Percentiles rank a stretch among this genome's conserved stretches.
phyloP scores from a whole-genome alignment of 1,140 invertebrate genomes.

The Drosophila tani region DNA sequence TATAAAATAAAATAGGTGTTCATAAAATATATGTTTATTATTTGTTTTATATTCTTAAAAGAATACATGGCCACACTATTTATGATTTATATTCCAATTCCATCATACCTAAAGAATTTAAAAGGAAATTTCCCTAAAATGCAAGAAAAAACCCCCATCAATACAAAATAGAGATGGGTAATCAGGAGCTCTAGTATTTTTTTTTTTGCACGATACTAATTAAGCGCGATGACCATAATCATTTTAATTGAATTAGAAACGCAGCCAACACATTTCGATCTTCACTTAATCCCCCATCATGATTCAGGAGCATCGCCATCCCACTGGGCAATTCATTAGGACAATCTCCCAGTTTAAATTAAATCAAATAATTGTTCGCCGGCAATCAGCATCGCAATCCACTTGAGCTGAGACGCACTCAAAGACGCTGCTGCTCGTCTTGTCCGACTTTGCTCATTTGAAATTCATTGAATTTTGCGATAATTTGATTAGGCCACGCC shows the following conservation, averaged over 20 bases:
- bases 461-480: conserved; percentile 66
- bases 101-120: too few relatives aligned
- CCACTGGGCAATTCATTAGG: conserved; percentile 31
- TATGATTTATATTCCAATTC: too few relatives aligned
- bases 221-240: conserved; percentile 7
- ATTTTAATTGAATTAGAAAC: conserved; percentile 35
- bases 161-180: background rate
- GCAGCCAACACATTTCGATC: conserved; percentile 18
- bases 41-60: too few relatives aligned
- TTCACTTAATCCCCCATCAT: conserved; percentile 11
- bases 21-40: too few relatives aligned
- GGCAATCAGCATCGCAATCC: conserved; percentile 23
- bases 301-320: conserved; percentile 10
- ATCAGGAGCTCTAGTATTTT: conserved; percentile 1
- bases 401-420: conserved; percentile 5
- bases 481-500: conserved; percentile 70
- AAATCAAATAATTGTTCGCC: conserved; percentile 51
- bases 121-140: too few relatives aligned
- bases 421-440: conserved; percentile 36
- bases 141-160: too few relatives aligned
- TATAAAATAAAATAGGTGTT: too few relatives aligned
- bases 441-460: conserved; percentile 48
- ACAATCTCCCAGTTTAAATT: conserved; percentile 48
- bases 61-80: too few relatives aligned
- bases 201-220: background rate